Evolutionary conservation across 2,888 invertebrate genomes (phyloP), one percentile per base, ranked within the genome.

Genomic region (Nemotelus nigrinus): DNA sequence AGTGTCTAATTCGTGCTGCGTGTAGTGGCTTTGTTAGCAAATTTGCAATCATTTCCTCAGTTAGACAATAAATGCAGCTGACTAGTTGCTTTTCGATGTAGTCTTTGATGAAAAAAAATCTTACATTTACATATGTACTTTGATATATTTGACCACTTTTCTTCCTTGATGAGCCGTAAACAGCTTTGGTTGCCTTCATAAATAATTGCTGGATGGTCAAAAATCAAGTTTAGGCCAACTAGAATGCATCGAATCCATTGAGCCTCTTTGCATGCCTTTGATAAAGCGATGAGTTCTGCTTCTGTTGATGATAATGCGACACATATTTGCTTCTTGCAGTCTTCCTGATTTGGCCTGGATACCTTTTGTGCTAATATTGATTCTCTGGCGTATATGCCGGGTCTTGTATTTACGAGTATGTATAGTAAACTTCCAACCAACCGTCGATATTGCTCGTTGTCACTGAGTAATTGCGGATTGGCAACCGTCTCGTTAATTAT

Each of bases 111-210:
- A 25, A 25, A 1, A 25, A 25, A 1, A 1, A 25, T 25, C 25
- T 25, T 25, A 25, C 25, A 25, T 25, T 1, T 25, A 25, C 1
- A 1, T 3, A 25, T 25, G 25, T 25, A 1, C 25, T 25, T 25
- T 25, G 1, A 25, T 25, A 0, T 25, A 1, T 25, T 25, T 25
- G 25, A 25, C 25, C 1, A 25, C 25, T 25, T 25, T 25, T 25
- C 25, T 25, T 25, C 25, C 25, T 25, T 25, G 25, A 25, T 25
- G 25, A 25, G 25, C 1, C 25, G 25, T 5, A 83, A 43, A 60
- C 82, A 83, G 70, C 82, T 82, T 78, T 83, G 81, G 75, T 83
- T 83, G 57, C 83, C 82, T 70, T 83, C 81, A 43, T 77, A 79
- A 8, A 83, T 81, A 3, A 41, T 79, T 6, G 68, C 79, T 43